Conservation (phyloP, 1,140 invertebrate genomes). For the Procambarus clarkii region DNA sequence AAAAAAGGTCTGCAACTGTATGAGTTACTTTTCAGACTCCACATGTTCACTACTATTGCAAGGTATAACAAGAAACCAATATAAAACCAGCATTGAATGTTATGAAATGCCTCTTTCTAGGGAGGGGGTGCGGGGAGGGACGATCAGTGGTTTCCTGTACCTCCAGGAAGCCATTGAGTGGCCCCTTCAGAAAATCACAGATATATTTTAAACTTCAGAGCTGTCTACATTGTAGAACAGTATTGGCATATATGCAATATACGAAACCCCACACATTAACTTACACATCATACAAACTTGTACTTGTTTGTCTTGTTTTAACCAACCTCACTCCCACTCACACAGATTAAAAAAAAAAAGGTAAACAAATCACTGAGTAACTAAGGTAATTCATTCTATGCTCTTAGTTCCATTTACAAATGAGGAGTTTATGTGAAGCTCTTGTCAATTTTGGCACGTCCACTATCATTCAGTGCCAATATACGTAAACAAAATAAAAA, state of each 20-base stretch:
- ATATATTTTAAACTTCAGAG: neutral
- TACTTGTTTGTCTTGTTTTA: neutral
- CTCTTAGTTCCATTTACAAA: neutral
- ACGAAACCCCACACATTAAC: neutral
- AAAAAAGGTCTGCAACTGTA: neutral
- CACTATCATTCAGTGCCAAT: neutral
- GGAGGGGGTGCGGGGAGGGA: no score
- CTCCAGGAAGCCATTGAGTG: no score
- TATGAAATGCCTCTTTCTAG: no score
- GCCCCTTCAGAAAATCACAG: neutral
- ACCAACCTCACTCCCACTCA: neutral
- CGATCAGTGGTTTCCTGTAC: no score
- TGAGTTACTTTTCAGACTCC: neutral
- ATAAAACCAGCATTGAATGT: no score
- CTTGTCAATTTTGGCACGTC: neutral
- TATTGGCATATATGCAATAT: neutral
- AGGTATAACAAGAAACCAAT: slow-evolving; percentile 1
- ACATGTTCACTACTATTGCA: neutral
- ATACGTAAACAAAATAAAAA: neutral
- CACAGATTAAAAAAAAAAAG: no score
- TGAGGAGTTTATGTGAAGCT: neutral
- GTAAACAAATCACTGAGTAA: no score
- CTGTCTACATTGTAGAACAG: neutral
- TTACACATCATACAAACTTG: neutral
- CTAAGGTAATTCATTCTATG: neutral